These are phyloP conservation scores for Drosophila birchii DNA, from an alignment of 2,888 invertebrate genomes.

Conservation along the genomic window DNA sequence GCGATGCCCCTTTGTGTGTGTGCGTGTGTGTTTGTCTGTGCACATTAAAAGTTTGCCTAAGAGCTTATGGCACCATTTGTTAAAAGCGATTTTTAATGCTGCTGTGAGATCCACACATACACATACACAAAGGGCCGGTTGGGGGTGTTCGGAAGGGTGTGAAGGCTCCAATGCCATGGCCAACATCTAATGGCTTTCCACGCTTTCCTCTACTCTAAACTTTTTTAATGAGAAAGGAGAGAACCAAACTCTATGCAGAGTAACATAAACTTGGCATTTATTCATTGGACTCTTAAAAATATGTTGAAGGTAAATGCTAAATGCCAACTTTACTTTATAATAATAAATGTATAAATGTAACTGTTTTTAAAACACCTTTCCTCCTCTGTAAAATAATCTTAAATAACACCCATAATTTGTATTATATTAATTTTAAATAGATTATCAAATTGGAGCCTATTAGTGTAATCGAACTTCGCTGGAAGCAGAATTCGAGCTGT, in stretches of 20 bases:
- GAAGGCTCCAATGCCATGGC: constrained; percentile 47
- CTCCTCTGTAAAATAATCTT: neutral
- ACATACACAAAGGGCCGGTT: neutral
- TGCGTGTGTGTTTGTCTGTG: constrained; percentile 47
- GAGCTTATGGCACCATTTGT: constrained; percentile 79
- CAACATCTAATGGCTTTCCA: constrained; percentile 71
- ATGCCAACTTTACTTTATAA: neutral
- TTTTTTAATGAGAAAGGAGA: constrained; percentile 66
- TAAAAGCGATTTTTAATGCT: constrained; percentile 80
- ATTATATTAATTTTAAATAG: neutral
- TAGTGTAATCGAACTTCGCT: neutral
- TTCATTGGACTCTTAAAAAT: neutral
- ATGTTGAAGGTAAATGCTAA: neutral
- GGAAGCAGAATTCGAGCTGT: constrained; percentile 9
- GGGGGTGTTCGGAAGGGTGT: constrained; percentile 1
- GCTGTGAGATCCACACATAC: constrained; percentile 55
- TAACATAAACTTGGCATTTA: neutral
- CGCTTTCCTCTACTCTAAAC: constrained; percentile 60
- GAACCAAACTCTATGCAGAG: constrained; percentile 44
- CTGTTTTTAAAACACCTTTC: neutral
- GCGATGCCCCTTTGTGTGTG: constrained; percentile 25
- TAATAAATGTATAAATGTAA: too few species aligned
- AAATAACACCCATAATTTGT: neutral
- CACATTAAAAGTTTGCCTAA: constrained; percentile 76
- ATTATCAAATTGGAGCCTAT: neutral